Evolutionary conservation across 2,797 vertebrate species (phyloP).

Genomic region (Cynopterus sphinx): DNA sequence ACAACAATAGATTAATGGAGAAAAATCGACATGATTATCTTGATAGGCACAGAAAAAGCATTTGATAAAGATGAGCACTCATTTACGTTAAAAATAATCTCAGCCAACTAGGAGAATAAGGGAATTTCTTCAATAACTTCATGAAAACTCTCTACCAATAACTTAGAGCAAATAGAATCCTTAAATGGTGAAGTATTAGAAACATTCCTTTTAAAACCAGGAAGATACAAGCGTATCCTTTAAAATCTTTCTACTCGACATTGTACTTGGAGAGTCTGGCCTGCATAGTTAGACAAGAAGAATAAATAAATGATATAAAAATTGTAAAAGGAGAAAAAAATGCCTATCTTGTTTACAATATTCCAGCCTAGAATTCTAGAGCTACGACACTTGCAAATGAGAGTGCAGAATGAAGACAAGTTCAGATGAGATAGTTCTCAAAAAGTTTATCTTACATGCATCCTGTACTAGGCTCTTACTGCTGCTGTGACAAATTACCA

Average conservation of each 20-base stretch:
- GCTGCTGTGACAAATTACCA: not conserved
- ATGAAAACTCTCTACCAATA: not conserved
- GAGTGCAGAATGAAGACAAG: not conserved
- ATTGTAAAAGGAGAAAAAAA: not conserved
- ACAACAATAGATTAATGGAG: not conserved
- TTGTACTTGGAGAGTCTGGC: not conserved
- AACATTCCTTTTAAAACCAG: not conserved
- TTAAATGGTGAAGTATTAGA: not conserved
- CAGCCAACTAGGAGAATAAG: not conserved
- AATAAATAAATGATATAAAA: not conserved
- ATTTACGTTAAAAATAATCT: not conserved
- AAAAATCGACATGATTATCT: constrained; percentile 6
- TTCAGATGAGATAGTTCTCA: not conserved
- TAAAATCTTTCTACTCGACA: not conserved
- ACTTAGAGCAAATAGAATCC: not conserved
- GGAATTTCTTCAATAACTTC: not conserved
- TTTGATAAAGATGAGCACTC: not conserved
- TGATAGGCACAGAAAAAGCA: not conserved
- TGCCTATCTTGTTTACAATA: not conserved
- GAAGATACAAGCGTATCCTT: not conserved
- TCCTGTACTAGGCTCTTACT: not conserved
- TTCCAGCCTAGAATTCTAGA: not conserved
- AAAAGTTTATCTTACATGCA: not conserved
- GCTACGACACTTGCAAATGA: not conserved
- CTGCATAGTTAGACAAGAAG: not conserved